Base-by-base conservation (phyloP, 2,797 vertebrate species). In the Acanthornis magna region DNA sequence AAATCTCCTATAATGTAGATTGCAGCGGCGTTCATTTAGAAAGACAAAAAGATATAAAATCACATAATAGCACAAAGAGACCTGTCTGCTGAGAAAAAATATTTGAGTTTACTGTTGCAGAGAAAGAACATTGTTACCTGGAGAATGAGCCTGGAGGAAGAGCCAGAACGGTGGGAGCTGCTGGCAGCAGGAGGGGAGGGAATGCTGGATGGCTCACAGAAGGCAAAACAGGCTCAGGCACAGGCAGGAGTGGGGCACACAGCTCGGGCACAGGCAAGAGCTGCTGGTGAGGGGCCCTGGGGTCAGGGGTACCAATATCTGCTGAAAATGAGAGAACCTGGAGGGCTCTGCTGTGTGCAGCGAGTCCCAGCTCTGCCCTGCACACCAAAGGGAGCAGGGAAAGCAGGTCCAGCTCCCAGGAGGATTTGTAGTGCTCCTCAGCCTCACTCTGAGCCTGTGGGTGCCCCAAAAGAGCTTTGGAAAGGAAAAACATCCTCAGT, bases 81-180 rank as follows among this genome's bases (percentile, higher is more conserved):
- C 9, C n/a, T 66, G 47, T 58, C 57, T 66, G 45, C 50, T 78
- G 25, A 84, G 82, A 78, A n/a, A n/a, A 62, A 85, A 50, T 7
- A 13, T 47, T 78, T 50, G 51, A 26, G 27, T 92, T 94, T 81
- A 72, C 17, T 60, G 62, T 70, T 73, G 51, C 58, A 66, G 79
- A 62, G 70, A 93, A 93, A 91, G 96, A 96, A 96, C 93, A 92
- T 93, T 70, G 85, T 91, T 42, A 88, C 93, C 95, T 88, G 92
- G 92, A 97, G 92, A 95, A 93, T 11, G 80, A 73, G 73, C 66
- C 76, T 40, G 8, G 63, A 65, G 83, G 72, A 68, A 30, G 47
- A 66, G 73, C 55, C n/a, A 63, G 51, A 32, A 62, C 42, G 79
- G 47, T 1, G 30, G 51, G 29, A 72, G 29, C 42, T 72, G 67